Evolutionary conservation across 2,888 invertebrate species (phyloP).

Genomic region (Macrosiphum euphorbiae): DNA sequence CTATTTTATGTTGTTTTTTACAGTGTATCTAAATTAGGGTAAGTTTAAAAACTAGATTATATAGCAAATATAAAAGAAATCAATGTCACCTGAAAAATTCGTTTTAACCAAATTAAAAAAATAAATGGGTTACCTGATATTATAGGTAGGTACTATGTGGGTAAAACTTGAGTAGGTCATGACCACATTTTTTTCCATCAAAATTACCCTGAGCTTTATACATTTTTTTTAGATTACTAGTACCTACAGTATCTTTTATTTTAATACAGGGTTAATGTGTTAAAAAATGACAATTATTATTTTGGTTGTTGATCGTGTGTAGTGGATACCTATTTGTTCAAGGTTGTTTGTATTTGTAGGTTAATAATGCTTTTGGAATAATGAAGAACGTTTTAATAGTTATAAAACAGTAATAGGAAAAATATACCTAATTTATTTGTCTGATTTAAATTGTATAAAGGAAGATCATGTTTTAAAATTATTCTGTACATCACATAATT

Average conservation of each 20-base stretch:
- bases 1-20: not conserved
- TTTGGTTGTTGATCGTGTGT: not conserved
- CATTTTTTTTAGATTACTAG: not conserved
- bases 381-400: not conserved
- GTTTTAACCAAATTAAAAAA: constrained; percentile 24
- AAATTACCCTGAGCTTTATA: not conserved
- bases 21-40: not conserved
- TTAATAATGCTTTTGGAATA: not conserved
- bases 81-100: not conserved
- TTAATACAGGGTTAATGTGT: not conserved
- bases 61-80: not conserved
- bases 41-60: not conserved
- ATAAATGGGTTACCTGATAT: not conserved
- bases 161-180: not conserved
- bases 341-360: not conserved
- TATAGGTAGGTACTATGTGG: not conserved
- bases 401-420: not conserved
- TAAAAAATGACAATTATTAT: not conserved
- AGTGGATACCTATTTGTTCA: not conserved
- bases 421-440: not conserved
- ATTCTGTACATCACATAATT: not conserved
- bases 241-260: not conserved
- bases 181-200: not conserved
- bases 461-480: not conserved
- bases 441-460: not conserved